Evolutionary conservation across 2,888 invertebrate species (phyloP).

Genomic region (Scotopteryx bipunctaria): DNA sequence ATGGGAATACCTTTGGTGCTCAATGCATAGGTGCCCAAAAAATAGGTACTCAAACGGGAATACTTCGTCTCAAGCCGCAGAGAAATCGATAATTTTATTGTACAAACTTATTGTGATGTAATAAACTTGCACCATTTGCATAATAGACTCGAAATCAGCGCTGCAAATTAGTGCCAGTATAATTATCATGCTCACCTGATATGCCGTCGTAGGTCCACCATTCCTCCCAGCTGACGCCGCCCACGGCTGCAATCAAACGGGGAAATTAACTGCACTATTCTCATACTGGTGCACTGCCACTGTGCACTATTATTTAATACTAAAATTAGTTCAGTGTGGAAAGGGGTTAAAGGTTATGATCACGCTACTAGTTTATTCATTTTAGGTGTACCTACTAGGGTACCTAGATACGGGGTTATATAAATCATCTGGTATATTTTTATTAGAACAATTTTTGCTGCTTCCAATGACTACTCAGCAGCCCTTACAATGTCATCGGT

Average conservation of each 20-base stretch:
- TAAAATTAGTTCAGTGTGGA: constrained; percentile 15
- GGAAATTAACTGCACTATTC: constrained; percentile 70
- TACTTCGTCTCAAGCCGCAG: too few species aligned
- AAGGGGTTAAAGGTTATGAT: constrained; percentile 8
- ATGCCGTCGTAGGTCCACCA: constrained; percentile 98
- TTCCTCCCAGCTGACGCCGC: constrained; percentile 95
- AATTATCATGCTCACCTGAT: constrained; percentile 87
- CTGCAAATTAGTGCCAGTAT: constrained; percentile 19
- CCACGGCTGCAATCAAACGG: constrained; percentile 86
- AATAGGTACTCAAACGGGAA: too few species aligned
- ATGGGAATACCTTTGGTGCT: too few species aligned
- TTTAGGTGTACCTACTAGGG: too few species aligned
- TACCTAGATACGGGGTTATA: too few species aligned
- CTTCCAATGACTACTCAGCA: too few species aligned
- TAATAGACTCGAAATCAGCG: not conserved
- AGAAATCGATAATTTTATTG: too few species aligned
- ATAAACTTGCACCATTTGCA: not conserved
- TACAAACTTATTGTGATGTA: not conserved
- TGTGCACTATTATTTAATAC: constrained; percentile 12
- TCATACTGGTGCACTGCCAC: constrained; percentile 51
- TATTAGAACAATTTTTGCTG: too few species aligned
- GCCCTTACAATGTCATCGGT: too few species aligned
- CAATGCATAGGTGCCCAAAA: too few species aligned
- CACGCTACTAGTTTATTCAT: constrained; percentile 7
- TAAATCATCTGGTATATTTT: too few species aligned